Percentiles rank a stretch among this genome's conserved stretches.
phyloP scores from a whole-genome alignment of 37 sponge, comb jelly and placozoan species.

The Spongia lamella region DNA sequence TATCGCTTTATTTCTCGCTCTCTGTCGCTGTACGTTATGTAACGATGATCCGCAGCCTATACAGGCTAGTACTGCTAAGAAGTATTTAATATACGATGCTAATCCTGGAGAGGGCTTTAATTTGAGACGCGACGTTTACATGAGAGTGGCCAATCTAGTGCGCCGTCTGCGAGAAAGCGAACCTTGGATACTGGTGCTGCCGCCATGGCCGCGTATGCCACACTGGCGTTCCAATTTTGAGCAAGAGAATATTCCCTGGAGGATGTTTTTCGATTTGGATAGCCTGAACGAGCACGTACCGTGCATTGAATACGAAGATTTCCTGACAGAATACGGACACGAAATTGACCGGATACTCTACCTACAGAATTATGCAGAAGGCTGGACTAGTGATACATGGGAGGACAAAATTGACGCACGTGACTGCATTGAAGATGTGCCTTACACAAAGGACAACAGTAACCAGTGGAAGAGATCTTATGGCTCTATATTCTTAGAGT shows the following conservation, averaged over 20 bases:
- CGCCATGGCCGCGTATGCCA: slow-evolving; percentile 88
- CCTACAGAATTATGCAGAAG: slow-evolving; percentile 46
- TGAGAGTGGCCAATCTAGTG: slow-evolving; percentile 76
- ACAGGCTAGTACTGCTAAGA: neutral
- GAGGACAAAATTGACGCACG: slow-evolving; percentile 47
- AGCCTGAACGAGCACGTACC: slow-evolving; percentile 72
- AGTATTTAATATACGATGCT: slow-evolving; percentile 5
- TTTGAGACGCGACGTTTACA: slow-evolving; percentile 84
- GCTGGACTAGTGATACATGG: slow-evolving; percentile 36
- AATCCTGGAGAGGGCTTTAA: slow-evolving; percentile 94
- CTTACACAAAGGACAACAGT: slow-evolving; percentile 16
- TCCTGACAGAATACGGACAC: slow-evolving; percentile 22
- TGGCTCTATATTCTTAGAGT: slow-evolving; percentile 8
- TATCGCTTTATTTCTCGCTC: too few species aligned
- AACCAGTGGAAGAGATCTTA: neutral
- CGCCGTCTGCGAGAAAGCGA: slow-evolving; percentile 30
- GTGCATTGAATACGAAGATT: slow-evolving; percentile 73
- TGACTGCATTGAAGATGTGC: slow-evolving; percentile 33
- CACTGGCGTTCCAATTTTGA: slow-evolving; percentile 77
- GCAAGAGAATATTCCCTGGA: slow-evolving; percentile 62
- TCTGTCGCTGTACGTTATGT: too few species aligned
- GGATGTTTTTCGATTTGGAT: slow-evolving; percentile 74
- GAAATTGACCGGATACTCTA: slow-evolving; percentile 49
- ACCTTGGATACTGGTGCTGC: slow-evolving; percentile 85
- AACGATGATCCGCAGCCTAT: neutral